Evolutionary conservation across 1,140 invertebrate genomes (phyloP), one percentile per base, ranked within the genome.

Genomic region (Sycophila sp.): DNA sequence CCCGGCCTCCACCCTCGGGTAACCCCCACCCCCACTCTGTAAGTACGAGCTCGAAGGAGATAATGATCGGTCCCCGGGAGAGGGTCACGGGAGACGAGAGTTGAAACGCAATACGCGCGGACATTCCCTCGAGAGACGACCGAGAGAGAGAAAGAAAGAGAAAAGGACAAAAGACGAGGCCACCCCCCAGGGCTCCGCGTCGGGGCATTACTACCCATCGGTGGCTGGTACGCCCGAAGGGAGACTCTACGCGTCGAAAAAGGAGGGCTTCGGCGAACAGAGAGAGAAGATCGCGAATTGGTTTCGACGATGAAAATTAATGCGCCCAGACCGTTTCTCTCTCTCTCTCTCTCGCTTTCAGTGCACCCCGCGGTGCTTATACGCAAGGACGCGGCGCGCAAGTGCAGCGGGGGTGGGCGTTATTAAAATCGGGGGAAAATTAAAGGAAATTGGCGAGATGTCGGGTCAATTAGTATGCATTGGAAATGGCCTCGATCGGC

Each of bases 11-110:
- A 62, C 24, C 32, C 4, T 34, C 24, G 42, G 5, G 13, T 47
- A 13, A 30, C 28, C n/a, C n/a, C n/a, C n/a, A n/a, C n/a, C n/a
- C n/a, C n/a, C n/a, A n/a, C n/a, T n/a, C n/a, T 34, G 13, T 26
- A 19, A 15, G 19, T 55, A 45, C 15, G 7, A 55, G 55, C 62
- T 62, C 28, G 77, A 81, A 81, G 78, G 75, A 80, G 82, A 84
- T 84, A 82, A 83, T 78, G 80, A 83, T 83, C 78, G 75, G 73
- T 77, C 71, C 40, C 62, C 22, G 71, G 55, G 65, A 51, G 74
- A 80, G 78, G 76, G 73, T 77, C 76, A 76, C 74, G 77, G 69
- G 38, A 24, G 49, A n/a, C 26, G 42, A 34, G 17, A 64, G 34
- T 70, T 70, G 69, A 71, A 80, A 80, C 73, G 78, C 78, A 82